phyloP scores from a whole-genome alignment of 2,888 invertebrate genomes.

The Chalcis sispes region DNA sequence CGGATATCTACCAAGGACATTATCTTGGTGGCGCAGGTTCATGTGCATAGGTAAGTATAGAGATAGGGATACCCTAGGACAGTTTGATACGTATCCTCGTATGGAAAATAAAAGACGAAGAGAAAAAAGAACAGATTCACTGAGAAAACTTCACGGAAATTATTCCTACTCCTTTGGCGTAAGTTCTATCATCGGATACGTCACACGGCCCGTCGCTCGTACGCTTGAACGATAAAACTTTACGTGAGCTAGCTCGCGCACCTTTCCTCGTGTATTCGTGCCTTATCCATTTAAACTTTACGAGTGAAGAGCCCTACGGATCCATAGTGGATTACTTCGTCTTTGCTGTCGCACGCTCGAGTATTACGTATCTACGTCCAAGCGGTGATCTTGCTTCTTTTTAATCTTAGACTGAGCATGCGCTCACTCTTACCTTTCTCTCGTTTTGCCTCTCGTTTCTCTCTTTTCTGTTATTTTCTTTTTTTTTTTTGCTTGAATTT shows the following conservation, averaged over 20 bases:
- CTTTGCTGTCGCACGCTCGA: too few species aligned
- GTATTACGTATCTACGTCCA: too few species aligned
- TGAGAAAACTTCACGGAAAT: too few species aligned
- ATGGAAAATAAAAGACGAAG: neutral
- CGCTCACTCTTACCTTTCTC: constrained; percentile 22
- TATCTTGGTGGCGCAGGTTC: too few species aligned
- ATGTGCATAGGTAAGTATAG: too few species aligned
- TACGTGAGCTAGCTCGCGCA: constrained; percentile 32
- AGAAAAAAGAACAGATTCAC: neutral
- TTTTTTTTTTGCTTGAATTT: neutral
- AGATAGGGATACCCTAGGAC: too few species aligned
- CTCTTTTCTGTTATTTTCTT: neutral
- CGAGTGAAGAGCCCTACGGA: constrained; percentile 56
- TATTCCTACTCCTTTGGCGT: too few species aligned
- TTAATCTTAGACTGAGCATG: neutral
- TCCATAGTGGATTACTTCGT: constrained; percentile 61
- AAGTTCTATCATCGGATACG: constrained; percentile 59
- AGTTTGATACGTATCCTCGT: too few species aligned
- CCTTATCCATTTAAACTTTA: constrained; percentile 58
- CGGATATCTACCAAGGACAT: too few species aligned
- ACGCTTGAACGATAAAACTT: constrained; percentile 67
- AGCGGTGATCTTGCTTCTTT: neutral
- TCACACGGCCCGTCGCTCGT: constrained; percentile 60
- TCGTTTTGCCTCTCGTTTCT: neutral
- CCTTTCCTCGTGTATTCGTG: neutral